Evolutionary conservation across 2,888 invertebrate species (phyloP), one percentile per base, ranked within the genome.

Genomic region (Dryocosmus kuriphilus): DNA sequence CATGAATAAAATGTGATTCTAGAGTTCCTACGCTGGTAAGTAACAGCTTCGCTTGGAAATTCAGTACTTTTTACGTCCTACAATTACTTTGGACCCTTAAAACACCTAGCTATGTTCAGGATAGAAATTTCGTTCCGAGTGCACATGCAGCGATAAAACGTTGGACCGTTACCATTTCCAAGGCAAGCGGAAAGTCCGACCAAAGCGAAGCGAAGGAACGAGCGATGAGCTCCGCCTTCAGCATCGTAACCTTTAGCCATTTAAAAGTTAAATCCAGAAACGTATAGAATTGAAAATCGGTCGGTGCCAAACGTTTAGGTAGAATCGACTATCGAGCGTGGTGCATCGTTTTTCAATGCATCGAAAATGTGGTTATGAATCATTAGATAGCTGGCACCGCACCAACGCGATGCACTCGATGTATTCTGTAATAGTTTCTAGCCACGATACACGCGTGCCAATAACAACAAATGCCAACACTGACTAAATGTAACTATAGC

Each of bases 361-460:
- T 84, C 83, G 82, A 81, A 83, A 86, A 85, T 86, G 83, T 71
- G 76, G 63, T 81, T 84, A 84, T 86, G 85, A 84, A 85, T 86
- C 83, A 81, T 81, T 84, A 85, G 79, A 41, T 41, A 83, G 82
- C 79, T 76, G 71, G 74, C 46, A 78, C n/a, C 60, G 16, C 60
- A 22, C 75, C 35, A n/a, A 32, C 16, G 16, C 51, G 22, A 3
- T n/a, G 9, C n/a, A n/a, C n/a, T 27, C n/a, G 9, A 57, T 57
- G 1, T 11, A 22, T 1, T n/a, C 24, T 57, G 24, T 57, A 83
- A 83, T 83, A 79, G 82, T 77, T 78, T 81, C 24, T 24, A 24
- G 57, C 22, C 41, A 67, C 41, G 41, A 41, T 67, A 41, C 65
- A 67, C 41, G 65, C 41, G 27, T 67, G 65, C 6, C 32, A n/a